Evolutionary conservation across 2,797 vertebrate species (phyloP), one percentile per base, ranked within the genome.

Genomic region (Bovichtus diacanthus): DNA sequence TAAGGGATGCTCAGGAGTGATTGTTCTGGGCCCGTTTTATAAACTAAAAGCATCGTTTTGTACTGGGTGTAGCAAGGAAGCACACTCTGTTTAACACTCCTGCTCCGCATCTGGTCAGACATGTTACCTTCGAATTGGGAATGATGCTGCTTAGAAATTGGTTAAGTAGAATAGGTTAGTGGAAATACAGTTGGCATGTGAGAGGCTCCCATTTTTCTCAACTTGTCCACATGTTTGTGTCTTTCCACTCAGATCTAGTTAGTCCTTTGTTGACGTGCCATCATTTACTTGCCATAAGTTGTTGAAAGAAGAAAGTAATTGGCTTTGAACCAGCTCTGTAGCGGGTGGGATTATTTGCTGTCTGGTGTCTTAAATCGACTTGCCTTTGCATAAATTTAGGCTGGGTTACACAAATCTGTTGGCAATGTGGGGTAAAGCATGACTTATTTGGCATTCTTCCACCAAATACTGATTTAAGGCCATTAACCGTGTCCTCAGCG

Each of bases 11-110:
- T 86, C 75, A 34, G 85, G 73, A 85, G 84, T 10, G 73, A 80
- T 76, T 54, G 25, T 44, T 78, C 68, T n/a, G 46, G 78, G 80
- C 62, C 77, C 15, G 18, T 85, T 86, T 91, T 86, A 62, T 80
- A 86, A 86, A 70, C 55, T 55, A 59, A 70, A 81, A 70, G 23
- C 77, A 54, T 84, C 34, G 65, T 83, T 87, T 81, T 84, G 36
- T 84, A 75, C 63, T 27, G 59, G 74, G 76, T 64, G 80, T 59
- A 53, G 74, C 54, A 7, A 73, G 60, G 72, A 79, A 54, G 44
- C 70, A 23, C 75, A 77, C 81, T 83, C 46, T 68, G 47, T 83
- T 82, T 38, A 43, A 80, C 77, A 77, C 79, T 82, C 86, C 78
- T 78, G 79, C 66, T 82, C 76, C 31, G 73, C 74, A 74, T 81